These are phyloP conservation scores for Periophthalmodon schlosseri DNA, from an alignment of 2,113 vertebrate genomes.

Conservation along the genomic window DNA sequence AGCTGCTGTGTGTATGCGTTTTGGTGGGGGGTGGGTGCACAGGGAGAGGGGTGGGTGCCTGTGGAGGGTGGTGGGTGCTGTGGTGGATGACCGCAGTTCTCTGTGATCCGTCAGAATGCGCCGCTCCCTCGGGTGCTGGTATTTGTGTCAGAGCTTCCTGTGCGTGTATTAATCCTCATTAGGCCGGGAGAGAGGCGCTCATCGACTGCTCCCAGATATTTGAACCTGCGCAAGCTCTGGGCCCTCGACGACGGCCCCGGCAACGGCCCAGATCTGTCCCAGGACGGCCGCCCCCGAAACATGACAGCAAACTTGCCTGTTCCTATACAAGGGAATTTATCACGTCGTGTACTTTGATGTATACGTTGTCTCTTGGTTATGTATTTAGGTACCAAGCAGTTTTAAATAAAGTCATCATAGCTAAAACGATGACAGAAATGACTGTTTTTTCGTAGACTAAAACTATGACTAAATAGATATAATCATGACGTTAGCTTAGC, in stretches of 20 bases:
- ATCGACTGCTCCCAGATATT: slow-evolving; percentile 70
- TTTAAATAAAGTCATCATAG: too few relatives aligned
- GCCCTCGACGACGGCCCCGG: slow-evolving; percentile 45
- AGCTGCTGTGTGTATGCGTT: background rate
- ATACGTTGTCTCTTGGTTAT: background rate
- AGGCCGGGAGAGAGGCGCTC: slow-evolving; percentile 65
- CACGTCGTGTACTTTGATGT: background rate
- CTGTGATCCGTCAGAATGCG: slow-evolving; percentile 65
- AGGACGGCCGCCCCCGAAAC: slow-evolving; percentile 21
- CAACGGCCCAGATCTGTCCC: slow-evolving; percentile 65
- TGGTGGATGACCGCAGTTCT: slow-evolving; percentile 43
- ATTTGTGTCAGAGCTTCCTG: slow-evolving; percentile 69
- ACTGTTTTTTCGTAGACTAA: too few relatives aligned
- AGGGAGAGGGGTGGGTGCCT: background rate
- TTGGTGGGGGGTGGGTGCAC: background rate
- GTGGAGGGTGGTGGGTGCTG: slow-evolving; percentile 30
- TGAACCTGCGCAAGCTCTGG: slow-evolving; percentile 53
- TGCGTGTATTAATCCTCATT: slow-evolving; percentile 78
- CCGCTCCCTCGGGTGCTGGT: slow-evolving; percentile 63
- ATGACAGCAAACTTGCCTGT: slow-evolving; percentile 9
- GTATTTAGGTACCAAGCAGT: too few relatives aligned
- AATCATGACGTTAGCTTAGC: too few relatives aligned
- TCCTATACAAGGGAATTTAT: background rate
- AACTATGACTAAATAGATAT: too few relatives aligned
- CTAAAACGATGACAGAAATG: too few relatives aligned